Evolutionary conservation across 2,888 invertebrate genomes (phyloP).

Genomic region (Selenia dentaria): DNA sequence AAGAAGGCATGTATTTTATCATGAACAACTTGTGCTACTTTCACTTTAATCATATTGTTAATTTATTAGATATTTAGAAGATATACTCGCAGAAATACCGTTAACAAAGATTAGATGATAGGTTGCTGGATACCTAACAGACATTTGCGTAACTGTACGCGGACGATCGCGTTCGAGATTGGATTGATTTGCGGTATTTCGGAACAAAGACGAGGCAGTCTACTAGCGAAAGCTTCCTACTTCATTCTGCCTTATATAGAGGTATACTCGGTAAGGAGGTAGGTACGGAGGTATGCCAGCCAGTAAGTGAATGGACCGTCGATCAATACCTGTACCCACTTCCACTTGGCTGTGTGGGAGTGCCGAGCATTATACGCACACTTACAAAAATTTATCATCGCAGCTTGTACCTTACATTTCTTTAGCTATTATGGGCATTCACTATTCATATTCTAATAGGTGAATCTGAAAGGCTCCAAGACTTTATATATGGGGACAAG

Average conservation of each 20-base stretch:
- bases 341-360: slow-evolving; percentile 4
- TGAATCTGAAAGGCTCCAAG: too few species aligned
- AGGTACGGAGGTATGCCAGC: neutral
- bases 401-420: too few species aligned
- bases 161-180: neutral
- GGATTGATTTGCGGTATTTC: neutral
- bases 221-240: slow-evolving; percentile 10
- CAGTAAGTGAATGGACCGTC: slow-evolving; percentile 9
- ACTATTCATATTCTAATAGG: too few species aligned
- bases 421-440: too few species aligned
- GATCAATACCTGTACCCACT: slow-evolving; percentile 17
- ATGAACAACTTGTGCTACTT: neutral
- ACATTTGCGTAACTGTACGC: neutral
- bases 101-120: neutral
- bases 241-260: slow-evolving; percentile 2
- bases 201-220: neutral
- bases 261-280: slow-evolving; percentile 1
- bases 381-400: too few species aligned
- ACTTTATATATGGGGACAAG: too few species aligned
- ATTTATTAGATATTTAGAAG: too few species aligned
- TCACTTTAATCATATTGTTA: too few species aligned
- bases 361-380: neutral
- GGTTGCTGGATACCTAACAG: neutral
- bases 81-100: neutral
- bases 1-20: neutral